Percentiles rank a stretch among this genome's conserved stretches.
These are phyloP conservation scores for Nannoperca australis DNA, from an alignment of 2,797 vertebrate species.

Conservation along the genomic window DNA sequence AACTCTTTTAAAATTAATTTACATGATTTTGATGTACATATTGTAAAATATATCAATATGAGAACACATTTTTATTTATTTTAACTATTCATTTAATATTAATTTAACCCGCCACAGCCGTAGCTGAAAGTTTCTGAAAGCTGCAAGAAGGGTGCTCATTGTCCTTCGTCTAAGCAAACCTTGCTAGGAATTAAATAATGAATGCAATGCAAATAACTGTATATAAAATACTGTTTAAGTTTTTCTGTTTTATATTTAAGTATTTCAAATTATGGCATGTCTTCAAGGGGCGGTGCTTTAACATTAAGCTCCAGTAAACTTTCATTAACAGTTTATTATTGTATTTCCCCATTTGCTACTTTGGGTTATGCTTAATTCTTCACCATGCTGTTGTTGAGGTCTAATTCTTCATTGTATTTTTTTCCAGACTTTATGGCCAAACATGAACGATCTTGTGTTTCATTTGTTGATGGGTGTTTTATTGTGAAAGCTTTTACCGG, in stretches of 20 bases:
- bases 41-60: neutral
- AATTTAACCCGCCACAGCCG: neutral
- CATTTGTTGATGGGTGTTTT: neutral
- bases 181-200: neutral
- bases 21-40: neutral
- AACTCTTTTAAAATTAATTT: too few species aligned
- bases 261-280: neutral
- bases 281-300: too few species aligned
- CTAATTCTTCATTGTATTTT: neutral
- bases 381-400: neutral
- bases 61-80: neutral
- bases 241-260: neutral
- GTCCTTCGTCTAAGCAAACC: neutral
- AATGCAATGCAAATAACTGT: too few species aligned
- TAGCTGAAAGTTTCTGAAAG: neutral
- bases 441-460: too few species aligned
- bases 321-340: too few species aligned
- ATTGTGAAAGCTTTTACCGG: slow-evolving; percentile 53
- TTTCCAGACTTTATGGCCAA: neutral
- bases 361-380: neutral
- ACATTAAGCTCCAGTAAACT: neutral
- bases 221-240: neutral
- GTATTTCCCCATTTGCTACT: neutral
- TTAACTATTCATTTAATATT: neutral
- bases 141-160: too few species aligned